phyloP scores from a whole-genome alignment of 2,113 vertebrate genomes.

The Rhynchomys soricoides region DNA sequence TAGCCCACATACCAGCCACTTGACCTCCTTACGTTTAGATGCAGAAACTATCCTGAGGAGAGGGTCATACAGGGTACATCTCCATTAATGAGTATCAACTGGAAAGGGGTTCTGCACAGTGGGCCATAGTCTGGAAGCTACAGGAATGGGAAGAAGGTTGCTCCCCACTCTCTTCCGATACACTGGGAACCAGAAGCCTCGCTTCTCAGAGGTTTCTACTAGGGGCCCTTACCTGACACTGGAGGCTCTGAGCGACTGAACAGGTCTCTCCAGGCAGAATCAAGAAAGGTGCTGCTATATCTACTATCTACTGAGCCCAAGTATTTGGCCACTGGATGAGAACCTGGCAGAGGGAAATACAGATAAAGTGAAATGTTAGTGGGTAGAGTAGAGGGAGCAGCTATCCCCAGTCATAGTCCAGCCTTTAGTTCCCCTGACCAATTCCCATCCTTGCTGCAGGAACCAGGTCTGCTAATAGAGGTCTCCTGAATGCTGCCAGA shows the following conservation, averaged over 20 bases:
- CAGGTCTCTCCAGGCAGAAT: constrained; percentile 91
- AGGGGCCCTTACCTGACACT: constrained; percentile 83
- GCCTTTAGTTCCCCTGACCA: background rate
- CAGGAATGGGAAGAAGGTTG: background rate
- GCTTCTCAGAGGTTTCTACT: no score
- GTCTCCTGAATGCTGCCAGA: background rate
- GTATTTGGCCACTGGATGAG: constrained; percentile 94
- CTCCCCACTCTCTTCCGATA: background rate
- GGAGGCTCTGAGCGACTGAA: constrained; percentile 92
- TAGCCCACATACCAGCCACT: background rate
- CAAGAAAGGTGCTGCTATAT: constrained; percentile 91
- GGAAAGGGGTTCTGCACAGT: background rate
- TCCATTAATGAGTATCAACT: background rate
- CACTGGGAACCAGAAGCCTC: background rate
- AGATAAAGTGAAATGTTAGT: background rate
- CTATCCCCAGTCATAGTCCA: background rate
- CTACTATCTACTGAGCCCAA: constrained; percentile 91
- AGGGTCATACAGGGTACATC: background rate
- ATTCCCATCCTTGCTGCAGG: background rate
- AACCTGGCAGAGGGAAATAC: constrained; percentile 83
- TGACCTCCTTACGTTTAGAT: background rate
- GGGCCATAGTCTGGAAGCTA: background rate
- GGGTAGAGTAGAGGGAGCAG: background rate
- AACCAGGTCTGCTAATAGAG: background rate
- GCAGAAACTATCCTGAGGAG: background rate